phyloP scores from a whole-genome alignment of 2,113 vertebrate genomes.

The Pyxicephalus adspersus region DNA sequence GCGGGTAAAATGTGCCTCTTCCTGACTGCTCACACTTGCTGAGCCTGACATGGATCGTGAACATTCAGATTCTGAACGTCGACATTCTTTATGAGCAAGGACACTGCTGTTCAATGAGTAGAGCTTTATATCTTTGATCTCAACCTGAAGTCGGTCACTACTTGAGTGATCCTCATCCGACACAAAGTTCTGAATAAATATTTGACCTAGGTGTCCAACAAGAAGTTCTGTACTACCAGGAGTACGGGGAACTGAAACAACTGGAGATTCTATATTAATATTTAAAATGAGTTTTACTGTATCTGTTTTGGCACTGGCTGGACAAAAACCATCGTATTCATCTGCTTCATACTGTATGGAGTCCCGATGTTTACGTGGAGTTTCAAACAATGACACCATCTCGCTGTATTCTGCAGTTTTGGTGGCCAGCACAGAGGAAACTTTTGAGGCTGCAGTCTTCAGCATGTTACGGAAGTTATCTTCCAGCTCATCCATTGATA shows the following conservation, averaged over 20 bases:
- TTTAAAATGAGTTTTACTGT: conserved; percentile 91
- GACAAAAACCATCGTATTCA: conserved; percentile 67
- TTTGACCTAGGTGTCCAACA: conserved; percentile 92
- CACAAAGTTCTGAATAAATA: conserved; percentile 90
- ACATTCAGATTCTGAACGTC: conserved; percentile 42
- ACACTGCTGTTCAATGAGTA: conserved; percentile 90
- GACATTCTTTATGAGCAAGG: conserved; percentile 68
- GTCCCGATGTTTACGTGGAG: conserved; percentile 75
- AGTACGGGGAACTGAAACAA: conserved; percentile 91
- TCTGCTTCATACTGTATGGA: conserved; percentile 73
- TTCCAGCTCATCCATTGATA: conserved; percentile 94
- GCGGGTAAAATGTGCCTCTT: conserved; percentile 88
- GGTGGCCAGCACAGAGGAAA: conserved; percentile 90
- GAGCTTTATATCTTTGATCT: conserved; percentile 92
- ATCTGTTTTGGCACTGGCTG: conserved; percentile 64
- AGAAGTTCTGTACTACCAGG: conserved; percentile 90
- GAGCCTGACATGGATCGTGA: conserved; percentile 59
- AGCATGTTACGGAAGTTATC: conserved; percentile 93
- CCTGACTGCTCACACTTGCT: conserved; percentile 69
- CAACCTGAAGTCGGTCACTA: conserved; percentile 85
- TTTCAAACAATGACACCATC: conserved; percentile 94
- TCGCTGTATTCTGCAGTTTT: conserved; percentile 97
- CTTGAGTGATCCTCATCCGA: conserved; percentile 80
- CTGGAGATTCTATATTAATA: conserved; percentile 90
- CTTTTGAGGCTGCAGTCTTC: conserved; percentile 90